A percentile compares a stretch with the other conserved stretches of the same genome.
Conservation (phyloP, 2,797 vertebrate genomes). For the Pagetopsis macropterus region DNA sequence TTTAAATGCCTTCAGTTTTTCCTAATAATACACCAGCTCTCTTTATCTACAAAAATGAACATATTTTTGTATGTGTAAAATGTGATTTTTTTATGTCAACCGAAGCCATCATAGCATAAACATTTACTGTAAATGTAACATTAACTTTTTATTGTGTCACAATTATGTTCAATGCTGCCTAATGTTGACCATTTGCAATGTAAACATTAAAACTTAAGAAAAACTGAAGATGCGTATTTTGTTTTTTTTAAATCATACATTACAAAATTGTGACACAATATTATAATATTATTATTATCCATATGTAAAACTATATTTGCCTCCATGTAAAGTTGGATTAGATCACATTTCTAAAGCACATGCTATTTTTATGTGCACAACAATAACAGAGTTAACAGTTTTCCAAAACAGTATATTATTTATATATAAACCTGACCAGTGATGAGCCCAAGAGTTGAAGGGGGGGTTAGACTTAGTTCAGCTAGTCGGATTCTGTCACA, state of each 20-base stretch:
- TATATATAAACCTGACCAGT: no score
- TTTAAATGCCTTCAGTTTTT: not conserved
- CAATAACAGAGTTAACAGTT: no score
- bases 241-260: conserved; percentile 48
- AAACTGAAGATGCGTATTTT: conserved; percentile 53
- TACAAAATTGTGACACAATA: conserved; percentile 76
- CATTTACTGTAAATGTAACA: conserved; percentile 24
- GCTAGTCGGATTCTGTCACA: no score
- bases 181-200: conserved; percentile 38
- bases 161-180: conserved; percentile 63
- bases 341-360: not conserved
- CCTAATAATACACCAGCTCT: not conserved
- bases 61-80: conserved; percentile 8
- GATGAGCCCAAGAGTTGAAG: no score
- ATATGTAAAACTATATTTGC: not conserved
- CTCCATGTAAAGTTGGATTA: not conserved
- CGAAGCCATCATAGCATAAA: conserved; percentile 4
- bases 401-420: no score
- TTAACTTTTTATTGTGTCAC: conserved; percentile 72
- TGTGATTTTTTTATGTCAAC: conserved; percentile 7
- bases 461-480: no score
- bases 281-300: not conserved
- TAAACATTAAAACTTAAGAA: conserved; percentile 60
- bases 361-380: no score
- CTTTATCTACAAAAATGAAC: conserved; percentile 3